These are phyloP conservation scores for Drosophila ercepeae DNA, from an alignment of 1,140 invertebrate species.

Conservation along the genomic window DNA sequence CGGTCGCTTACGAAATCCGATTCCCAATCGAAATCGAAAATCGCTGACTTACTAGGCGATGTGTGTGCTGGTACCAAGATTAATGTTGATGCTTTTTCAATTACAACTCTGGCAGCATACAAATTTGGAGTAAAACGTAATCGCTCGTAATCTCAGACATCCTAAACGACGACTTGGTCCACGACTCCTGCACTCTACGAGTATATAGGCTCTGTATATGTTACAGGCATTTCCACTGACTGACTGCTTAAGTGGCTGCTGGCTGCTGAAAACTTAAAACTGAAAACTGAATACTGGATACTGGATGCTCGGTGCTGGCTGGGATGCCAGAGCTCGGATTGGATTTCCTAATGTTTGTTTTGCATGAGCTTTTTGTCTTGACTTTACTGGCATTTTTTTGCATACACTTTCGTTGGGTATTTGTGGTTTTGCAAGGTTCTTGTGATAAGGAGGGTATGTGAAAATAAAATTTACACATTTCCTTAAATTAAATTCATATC, in stretches of 20 bases:
- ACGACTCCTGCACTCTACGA: conserved; percentile 40
- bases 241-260: conserved; percentile 80
- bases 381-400: conserved; percentile 23
- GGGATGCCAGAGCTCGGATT: conserved; percentile 57
- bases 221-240: conserved; percentile 44
- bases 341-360: conserved; percentile 83
- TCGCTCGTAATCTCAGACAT: conserved; percentile 82
- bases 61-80: conserved; percentile 76
- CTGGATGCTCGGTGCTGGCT: conserved; percentile 44
- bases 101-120: conserved; percentile 82
- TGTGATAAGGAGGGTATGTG: too few species aligned
- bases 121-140: conserved; percentile 83
- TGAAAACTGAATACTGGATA: conserved; percentile 50
- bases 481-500: not conserved
- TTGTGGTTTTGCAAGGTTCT: not conserved
- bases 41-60: conserved; percentile 49
- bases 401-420: not conserved
- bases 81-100: conserved; percentile 84
- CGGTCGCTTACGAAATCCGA: conserved; percentile 46
- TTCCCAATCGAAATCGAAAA: conserved; percentile 53
- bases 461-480: not conserved
- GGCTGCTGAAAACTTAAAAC: conserved; percentile 36
- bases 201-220: conserved; percentile 7
- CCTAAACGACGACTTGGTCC: conserved; percentile 71
- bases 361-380: conserved; percentile 69